Conservation (phyloP, 2,888 invertebrate genomes). For the Augochlorella aurata region DNA sequence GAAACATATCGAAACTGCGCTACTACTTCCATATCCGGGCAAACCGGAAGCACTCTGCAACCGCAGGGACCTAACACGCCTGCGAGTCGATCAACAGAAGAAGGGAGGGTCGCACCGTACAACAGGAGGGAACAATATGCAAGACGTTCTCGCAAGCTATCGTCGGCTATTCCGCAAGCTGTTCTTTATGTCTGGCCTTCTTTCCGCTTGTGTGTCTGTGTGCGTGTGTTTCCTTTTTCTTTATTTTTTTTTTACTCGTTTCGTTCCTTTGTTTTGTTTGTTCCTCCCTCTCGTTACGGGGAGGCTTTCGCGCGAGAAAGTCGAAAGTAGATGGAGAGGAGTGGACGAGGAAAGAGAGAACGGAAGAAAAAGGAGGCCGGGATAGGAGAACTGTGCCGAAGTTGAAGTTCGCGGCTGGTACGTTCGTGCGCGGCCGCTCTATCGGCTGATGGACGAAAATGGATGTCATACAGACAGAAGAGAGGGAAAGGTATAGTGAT, state of each 20-base stretch:
- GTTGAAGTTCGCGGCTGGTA: conserved; percentile 41
- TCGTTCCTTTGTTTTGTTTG: conserved; percentile 1
- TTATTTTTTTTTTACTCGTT: conserved; percentile 1
- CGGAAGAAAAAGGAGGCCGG: background rate
- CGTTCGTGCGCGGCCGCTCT: conserved; percentile 50
- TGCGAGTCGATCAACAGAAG: conserved; percentile 3
- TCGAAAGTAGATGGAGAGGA: conserved; percentile 11
- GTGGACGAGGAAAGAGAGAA: background rate
- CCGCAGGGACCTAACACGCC: conserved; percentile 23
- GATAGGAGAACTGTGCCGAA: conserved; percentile 23
- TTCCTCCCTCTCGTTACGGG: conserved; percentile 26
- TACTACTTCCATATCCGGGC: background rate
- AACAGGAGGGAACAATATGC: conserved; percentile 31
- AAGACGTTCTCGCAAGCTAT: conserved; percentile 43
- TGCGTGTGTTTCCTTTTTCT: too few relatives aligned
- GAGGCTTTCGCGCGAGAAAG: conserved; percentile 29
- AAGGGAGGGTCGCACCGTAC: conserved; percentile 11
- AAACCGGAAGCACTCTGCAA: conserved; percentile 24
- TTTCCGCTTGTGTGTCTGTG: background rate
- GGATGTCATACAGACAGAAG: conserved; percentile 54
- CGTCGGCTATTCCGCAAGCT: conserved; percentile 50
- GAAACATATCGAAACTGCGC: background rate
- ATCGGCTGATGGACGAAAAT: conserved; percentile 56
- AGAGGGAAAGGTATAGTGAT: conserved; percentile 20
- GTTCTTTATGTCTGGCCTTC: conserved; percentile 22